Evolutionary conservation across 2,888 invertebrate genomes (phyloP), one percentile per base, ranked within the genome.

Genomic region (Seira musarum): DNA sequence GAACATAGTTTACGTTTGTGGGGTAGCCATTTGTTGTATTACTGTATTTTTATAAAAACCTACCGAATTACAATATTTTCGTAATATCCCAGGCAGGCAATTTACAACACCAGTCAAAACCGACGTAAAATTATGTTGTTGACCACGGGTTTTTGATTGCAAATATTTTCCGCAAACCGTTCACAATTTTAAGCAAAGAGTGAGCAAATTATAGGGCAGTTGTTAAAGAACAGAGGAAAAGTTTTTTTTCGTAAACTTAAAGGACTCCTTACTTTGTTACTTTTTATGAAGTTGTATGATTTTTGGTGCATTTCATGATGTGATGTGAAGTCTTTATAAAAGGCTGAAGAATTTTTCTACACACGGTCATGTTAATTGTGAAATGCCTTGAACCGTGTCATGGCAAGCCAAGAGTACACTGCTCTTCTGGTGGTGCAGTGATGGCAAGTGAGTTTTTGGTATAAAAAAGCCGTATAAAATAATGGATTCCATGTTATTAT

Each of bases 361-460:
- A 66, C 72, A 67, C 61, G 79, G 80, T 80, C 80, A 80, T 53
- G 80, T 74, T 74, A 80, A 80, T 69, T 80, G 69, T 25, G 25
- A 75, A 24, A 40, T 13, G 68, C 74, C 69, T 65, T 80, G 80
- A 80, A 80, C 80, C 80, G 80, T 77, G 69, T 69, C 70, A 77
- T 49, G 21, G 6, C 49, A 49, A 49, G 49, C 49, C 49, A 49
- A 49, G 49, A 49, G 15, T 49, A 49, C 15, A 49, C 6, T 49
- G 49, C 49, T 49, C 49, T 49, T 49, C 49, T 49, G 49, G 49
- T 49, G 13, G 49, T 49, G 49, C 17, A n/a, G 49, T 40, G 40
- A 15, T 49, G 49, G 49, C 49, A 13, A 49, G 15, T 49, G 17
- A 49, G 49, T 49, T 8, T 49, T 49, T 49, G 49, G 49, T 15